phyloP scores from a whole-genome alignment of 1,140 invertebrate genomes.

The Polypedilum pembai region DNA sequence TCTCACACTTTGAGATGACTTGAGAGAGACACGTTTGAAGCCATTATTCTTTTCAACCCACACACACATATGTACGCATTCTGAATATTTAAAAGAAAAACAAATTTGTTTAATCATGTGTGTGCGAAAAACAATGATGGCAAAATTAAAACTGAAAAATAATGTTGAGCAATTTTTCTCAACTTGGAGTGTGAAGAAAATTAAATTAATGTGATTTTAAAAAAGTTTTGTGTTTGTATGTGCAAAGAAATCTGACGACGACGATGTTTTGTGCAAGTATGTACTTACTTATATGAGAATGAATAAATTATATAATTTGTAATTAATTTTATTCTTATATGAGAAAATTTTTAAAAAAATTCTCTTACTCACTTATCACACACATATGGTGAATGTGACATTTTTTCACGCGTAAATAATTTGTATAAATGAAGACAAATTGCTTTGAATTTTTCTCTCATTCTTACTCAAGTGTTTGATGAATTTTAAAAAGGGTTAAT shows the following conservation, averaged over 20 bases:
- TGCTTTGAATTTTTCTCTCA: background rate
- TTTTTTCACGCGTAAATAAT: constrained; percentile 25
- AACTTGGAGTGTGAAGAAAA: background rate
- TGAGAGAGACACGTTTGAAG: background rate
- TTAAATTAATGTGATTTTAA: background rate
- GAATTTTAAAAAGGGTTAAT: no score
- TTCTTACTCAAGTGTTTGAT: no score
- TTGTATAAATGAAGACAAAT: constrained; percentile 21
- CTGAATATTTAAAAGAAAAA: background rate
- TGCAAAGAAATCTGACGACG: constrained; percentile 6
- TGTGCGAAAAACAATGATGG: constrained; percentile 25
- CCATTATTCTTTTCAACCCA: background rate
- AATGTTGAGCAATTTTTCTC: constrained; percentile 21
- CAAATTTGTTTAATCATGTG: constrained; percentile 26
- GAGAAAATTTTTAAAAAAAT: background rate
- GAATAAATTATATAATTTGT: constrained; percentile 25
- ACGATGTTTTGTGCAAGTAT: no score
- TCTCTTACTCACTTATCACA: constrained; percentile 15
- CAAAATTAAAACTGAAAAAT: constrained; percentile 25
- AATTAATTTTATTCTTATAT: constrained; percentile 25
- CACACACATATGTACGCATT: background rate
- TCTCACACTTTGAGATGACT: background rate
- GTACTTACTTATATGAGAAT: background rate
- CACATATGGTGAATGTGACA: constrained; percentile 23
- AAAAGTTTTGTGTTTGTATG: background rate